phyloP scores from a whole-genome alignment of 2,113 vertebrate genomes.

The Pterocles burchelli region DNA sequence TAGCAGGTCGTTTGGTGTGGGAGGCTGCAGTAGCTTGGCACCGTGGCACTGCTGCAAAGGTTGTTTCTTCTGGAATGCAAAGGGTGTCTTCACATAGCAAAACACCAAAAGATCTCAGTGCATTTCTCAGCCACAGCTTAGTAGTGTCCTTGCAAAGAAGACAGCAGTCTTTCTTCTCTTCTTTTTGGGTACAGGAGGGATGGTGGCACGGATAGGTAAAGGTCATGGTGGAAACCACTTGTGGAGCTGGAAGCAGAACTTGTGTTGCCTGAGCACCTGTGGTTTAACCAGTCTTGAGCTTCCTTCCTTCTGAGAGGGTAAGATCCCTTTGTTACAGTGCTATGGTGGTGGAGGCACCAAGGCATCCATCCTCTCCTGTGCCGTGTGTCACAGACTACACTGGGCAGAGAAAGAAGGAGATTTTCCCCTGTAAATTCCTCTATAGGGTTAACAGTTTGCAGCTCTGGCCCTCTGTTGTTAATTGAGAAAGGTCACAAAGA shows the following conservation, averaged over 20 bases:
- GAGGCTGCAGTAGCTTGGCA: background rate
- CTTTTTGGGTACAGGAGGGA: background rate
- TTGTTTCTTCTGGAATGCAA: background rate
- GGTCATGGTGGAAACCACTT: background rate
- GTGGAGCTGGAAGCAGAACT: background rate
- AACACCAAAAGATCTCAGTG: background rate
- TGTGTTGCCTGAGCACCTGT: background rate
- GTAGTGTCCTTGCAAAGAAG: background rate
- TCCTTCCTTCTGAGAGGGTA: background rate
- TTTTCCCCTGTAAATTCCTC: background rate
- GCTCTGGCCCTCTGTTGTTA: background rate
- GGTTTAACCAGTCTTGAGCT: background rate
- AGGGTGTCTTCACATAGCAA: background rate
- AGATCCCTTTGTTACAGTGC: background rate
- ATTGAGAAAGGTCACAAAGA: background rate
- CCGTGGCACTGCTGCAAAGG: background rate
- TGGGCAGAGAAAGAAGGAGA: background rate
- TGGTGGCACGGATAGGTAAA: background rate
- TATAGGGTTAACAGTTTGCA: background rate
- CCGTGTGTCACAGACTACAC: background rate
- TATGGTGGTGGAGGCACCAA: background rate
- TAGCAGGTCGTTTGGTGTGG: background rate
- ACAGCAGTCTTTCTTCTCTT: background rate
- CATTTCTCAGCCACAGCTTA: background rate
- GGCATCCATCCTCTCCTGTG: background rate